Evolutionary conservation across 2,888 invertebrate species (phyloP), one percentile per base, ranked within the genome.

Genomic region (Arctia plantaginis): DNA sequence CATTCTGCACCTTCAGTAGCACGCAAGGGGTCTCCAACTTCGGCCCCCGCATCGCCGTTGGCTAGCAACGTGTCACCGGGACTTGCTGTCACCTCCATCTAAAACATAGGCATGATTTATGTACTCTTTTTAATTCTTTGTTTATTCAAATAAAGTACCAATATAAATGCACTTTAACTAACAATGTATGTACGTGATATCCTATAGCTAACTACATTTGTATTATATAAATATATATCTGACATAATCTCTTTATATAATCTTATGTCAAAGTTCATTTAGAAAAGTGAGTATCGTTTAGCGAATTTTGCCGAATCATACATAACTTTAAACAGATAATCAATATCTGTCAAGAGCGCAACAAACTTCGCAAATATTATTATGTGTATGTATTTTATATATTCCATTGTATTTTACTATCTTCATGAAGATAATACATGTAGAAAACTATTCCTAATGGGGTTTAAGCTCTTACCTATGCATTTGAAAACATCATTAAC

Each of bases 51-150:
- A 44, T 75, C 80, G 18, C 86, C 89, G 79, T 91, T 91, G 12
- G 88, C 87, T n/a, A 91, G 81, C 51, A 91, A 80, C 3, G 88
- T 85, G 68, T 89, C 90, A 18, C 83, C 77, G 6, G 80, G 82
- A 59, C 84, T 89, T 51, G 80, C 76, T 30, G 77, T 72, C 55
- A 84, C 87, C 39, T 83, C 83, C 66, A 66, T n/a, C 84, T 84
- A 75, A 55, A 84, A 80, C 30, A 59, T n/a, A 75, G n/a, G 65
- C 51, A 44, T 59, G 10, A 59, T 33, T 13, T 62, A 30, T 30
- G 15, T n/a, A 55, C 12, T 15, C 13, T 15, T n/a, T n/a, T 55
- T 55, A n/a, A 55, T 12, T 55, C 10, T 55, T n/a, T n/a, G n/a
- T 20, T 51, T 51, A 18, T 23, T 23, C 15, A 44, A 35, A 35